phyloP scores from a whole-genome alignment of 2,797 vertebrate genomes.

The Eleutherodactylus coqui region DNA sequence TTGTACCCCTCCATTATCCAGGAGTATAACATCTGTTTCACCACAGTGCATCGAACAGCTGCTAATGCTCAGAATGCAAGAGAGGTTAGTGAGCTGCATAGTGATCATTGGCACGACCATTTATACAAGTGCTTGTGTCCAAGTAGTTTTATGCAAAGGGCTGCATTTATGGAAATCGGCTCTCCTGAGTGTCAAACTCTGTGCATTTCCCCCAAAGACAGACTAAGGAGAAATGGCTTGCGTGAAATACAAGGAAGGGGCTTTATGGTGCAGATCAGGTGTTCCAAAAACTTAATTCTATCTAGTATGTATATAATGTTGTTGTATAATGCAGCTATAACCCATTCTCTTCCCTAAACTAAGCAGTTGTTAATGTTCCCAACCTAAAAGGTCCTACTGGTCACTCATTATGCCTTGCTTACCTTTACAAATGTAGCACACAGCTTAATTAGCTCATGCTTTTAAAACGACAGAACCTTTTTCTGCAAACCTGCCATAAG shows the following conservation, averaged over 20 bases:
- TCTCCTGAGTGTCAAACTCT: background rate
- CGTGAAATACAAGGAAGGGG: background rate
- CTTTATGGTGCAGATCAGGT: background rate
- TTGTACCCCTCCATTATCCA: conserved; percentile 99
- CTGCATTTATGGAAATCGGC: background rate
- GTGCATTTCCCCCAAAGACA: background rate
- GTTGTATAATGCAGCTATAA: background rate
- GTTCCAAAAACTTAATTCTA: background rate
- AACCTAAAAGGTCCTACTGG: background rate
- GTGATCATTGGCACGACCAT: background rate
- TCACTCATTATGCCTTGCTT: background rate
- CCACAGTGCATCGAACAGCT: conserved; percentile 88
- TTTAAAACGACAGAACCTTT: conserved; percentile 15
- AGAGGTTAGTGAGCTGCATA: conserved; percentile 72
- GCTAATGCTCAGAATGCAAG: conserved; percentile 74
- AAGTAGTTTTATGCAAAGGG: background rate
- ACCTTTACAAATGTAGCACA: background rate
- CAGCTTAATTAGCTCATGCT: conserved; percentile 1
- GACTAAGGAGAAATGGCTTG: background rate
- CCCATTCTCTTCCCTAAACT: background rate
- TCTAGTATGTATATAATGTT: background rate
- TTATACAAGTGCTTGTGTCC: background rate
- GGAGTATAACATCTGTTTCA: conserved; percentile 99
- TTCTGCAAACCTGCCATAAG: conserved; percentile 14
- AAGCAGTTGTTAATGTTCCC: background rate